Percentiles rank a stretch among this genome's conserved stretches.
These are phyloP conservation scores for Phalacrocorax pelagicus DNA, from an alignment of 2,113 vertebrate genomes.

Conservation along the genomic window DNA sequence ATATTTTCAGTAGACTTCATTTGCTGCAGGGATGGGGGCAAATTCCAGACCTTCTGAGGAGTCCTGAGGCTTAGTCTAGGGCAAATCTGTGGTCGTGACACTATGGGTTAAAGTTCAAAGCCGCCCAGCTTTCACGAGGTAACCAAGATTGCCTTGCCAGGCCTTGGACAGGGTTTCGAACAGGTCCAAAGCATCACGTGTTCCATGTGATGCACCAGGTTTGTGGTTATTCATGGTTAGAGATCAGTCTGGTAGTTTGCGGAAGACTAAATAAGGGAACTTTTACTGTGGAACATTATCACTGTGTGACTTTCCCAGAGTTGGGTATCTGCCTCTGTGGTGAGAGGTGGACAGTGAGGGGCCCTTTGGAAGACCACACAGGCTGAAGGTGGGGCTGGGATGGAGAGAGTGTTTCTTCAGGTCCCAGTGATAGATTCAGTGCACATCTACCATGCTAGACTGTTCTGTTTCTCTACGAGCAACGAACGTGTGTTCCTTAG, in stretches of 20 bases:
- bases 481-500: not conserved
- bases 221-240: not conserved
- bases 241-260: not conserved
- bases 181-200: not conserved
- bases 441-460: not conserved
- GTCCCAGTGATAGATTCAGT: not conserved
- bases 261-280: not conserved
- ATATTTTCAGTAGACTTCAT: not conserved
- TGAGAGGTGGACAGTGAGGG: not conserved
- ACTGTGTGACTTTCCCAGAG: not conserved
- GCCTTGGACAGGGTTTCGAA: not conserved
- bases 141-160: not conserved
- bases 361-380: not conserved
- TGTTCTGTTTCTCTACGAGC: not conserved
- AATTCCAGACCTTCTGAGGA: not conserved
- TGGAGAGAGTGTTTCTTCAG: not conserved
- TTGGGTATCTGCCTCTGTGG: fast-evolving
- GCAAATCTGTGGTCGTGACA: not conserved
- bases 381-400: not conserved
- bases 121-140: not conserved
- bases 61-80: not conserved
- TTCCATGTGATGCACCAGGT: fast-evolving
- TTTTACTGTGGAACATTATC: fast-evolving
- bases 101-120: not conserved
- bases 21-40: not conserved